Percentiles rank a stretch among this genome's conserved stretches.
These are phyloP conservation scores for Furcifer pardalis DNA, from an alignment of 2,797 vertebrate species.

Conservation along the genomic window DNA sequence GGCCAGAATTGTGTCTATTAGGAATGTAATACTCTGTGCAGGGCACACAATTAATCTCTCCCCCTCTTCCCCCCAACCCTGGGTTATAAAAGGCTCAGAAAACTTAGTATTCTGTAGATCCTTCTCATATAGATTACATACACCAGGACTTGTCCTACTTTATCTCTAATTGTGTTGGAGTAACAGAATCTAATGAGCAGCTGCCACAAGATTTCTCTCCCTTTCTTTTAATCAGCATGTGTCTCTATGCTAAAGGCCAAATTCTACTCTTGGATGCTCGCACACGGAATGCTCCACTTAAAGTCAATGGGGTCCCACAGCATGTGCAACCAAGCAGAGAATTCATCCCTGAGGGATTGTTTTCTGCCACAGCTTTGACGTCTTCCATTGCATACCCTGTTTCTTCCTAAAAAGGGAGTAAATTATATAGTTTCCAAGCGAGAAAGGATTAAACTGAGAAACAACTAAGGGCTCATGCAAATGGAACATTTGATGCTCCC, in stretches of 20 bases:
- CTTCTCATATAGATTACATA: background rate
- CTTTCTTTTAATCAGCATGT: slow-evolving; percentile 17
- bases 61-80: no score
- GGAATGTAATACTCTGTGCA: background rate
- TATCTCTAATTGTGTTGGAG: background rate
- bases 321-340: background rate
- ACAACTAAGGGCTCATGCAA: slow-evolving; percentile 16
- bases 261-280: slow-evolving; percentile 22
- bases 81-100: background rate
- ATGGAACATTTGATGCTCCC: no score
- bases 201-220: slow-evolving; percentile 8
- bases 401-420: slow-evolving; percentile 15
- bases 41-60: background rate
- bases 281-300: slow-evolving; percentile 1
- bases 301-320: slow-evolving; percentile 27
- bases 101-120: background rate
- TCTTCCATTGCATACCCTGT: slow-evolving; percentile 10
- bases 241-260: slow-evolving; percentile 19
- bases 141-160: slow-evolving; percentile 6
- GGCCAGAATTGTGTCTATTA: background rate
- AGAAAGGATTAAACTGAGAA: slow-evolving; percentile 17
- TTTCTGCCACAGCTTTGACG: slow-evolving; percentile 2
- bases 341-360: background rate
- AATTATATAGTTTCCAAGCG: slow-evolving; percentile 18
- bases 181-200: slow-evolving; percentile 29